phyloP scores from a whole-genome alignment of 2,888 invertebrate species.

The Torymus texanus region DNA sequence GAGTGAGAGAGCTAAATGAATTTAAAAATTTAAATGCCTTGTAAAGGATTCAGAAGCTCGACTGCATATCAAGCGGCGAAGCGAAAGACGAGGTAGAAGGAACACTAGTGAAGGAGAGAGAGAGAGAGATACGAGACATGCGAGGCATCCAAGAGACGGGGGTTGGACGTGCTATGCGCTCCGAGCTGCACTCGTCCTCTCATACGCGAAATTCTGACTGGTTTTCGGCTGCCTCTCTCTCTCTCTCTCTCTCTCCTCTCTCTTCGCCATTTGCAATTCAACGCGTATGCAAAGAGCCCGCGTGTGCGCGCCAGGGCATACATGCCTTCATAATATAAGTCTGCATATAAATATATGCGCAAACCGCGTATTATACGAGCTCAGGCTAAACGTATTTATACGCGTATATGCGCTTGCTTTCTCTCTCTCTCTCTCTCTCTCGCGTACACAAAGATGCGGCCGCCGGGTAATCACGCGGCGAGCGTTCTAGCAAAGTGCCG shows the following conservation, averaged over 20 bases:
- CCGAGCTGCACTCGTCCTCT: conserved; percentile 26
- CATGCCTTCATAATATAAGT: conserved; percentile 52
- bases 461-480: background rate
- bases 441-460: background rate
- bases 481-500: background rate
- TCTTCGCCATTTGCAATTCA: conserved; percentile 67
- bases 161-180: conserved; percentile 41
- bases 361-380: conserved; percentile 41
- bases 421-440: too few species aligned
- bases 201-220: conserved; percentile 57
- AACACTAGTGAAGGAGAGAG: background rate
- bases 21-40: too few species aligned
- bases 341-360: conserved; percentile 50
- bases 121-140: background rate
- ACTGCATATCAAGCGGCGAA: background rate
- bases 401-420: background rate
- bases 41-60: background rate
- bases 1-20: too few species aligned
- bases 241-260: conserved; percentile 8
- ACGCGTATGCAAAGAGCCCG: conserved; percentile 59
- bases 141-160: conserved; percentile 20
- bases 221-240: conserved; percentile 54
- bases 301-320: conserved; percentile 32
- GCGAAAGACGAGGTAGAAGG: background rate
- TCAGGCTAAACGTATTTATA: conserved; percentile 49